Conservation (phyloP, 2,888 invertebrate species). For the Hemistola chrysoprasaria region DNA sequence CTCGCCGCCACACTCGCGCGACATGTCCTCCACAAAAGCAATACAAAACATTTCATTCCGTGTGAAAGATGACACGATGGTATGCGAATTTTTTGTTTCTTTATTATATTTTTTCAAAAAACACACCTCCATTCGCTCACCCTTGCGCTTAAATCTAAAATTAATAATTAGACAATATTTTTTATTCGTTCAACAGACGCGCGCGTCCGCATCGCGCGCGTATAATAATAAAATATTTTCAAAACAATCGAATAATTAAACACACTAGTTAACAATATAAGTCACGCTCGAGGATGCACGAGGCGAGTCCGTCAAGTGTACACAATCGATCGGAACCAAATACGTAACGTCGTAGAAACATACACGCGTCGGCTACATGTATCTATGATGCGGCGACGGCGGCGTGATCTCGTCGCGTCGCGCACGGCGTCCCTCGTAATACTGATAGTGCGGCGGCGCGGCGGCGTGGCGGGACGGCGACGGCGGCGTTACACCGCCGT, state of each 20-base stretch:
- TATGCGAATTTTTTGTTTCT: conserved; percentile 72
- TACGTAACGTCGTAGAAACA: conserved; percentile 60
- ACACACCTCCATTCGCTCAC: conserved; percentile 79
- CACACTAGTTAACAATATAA: conserved; percentile 82
- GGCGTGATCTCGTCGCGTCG: conserved; percentile 50
- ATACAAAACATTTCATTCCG: conserved; percentile 81
- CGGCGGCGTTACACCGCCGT: conserved; percentile 89
- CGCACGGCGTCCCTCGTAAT: conserved; percentile 43
- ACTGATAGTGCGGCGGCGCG: conserved; percentile 39
- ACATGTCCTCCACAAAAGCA: conserved; percentile 72
- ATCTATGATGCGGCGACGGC: conserved; percentile 67
- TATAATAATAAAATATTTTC: conserved; percentile 82
- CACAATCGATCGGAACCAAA: conserved; percentile 51
- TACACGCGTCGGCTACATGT: conserved; percentile 54
- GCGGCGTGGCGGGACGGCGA: conserved; percentile 21
- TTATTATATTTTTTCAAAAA: conserved; percentile 60
- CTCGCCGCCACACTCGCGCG: conserved; percentile 41
- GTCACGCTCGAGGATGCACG: conserved; percentile 65
- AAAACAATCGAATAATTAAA: conserved; percentile 83
- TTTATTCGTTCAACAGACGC: conserved; percentile 82
- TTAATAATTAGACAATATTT: conserved; percentile 82
- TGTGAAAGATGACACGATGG: conserved; percentile 78
- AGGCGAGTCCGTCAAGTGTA: conserved; percentile 26
- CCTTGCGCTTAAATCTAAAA: conserved; percentile 80
- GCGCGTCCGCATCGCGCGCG: conserved; percentile 72